A percentile compares a stretch with the other conserved stretches of the same genome.
phyloP scores from a whole-genome alignment of 2,888 invertebrate genomes.

The Erebia epiphron region DNA sequence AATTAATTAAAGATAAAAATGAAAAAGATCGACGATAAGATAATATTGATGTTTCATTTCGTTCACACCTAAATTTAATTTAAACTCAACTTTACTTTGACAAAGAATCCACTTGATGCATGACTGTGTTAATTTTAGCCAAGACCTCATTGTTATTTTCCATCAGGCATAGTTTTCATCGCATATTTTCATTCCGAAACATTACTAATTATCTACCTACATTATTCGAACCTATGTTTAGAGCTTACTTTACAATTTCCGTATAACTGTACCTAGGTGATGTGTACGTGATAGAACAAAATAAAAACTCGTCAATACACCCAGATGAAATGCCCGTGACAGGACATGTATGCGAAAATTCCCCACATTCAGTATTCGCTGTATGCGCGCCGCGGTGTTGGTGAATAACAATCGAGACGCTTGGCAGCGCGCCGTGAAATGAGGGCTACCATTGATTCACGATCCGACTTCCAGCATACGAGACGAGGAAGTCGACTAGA shows the following conservation, averaged over 20 bases:
- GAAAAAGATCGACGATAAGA: too few species aligned
- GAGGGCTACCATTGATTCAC: constrained; percentile 51
- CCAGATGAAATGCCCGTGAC: constrained; percentile 29
- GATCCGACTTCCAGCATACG: constrained; percentile 31
- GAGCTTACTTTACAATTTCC: background rate
- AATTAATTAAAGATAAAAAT: too few species aligned
- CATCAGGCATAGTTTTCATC: too few species aligned
- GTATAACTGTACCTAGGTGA: background rate
- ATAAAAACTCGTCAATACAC: constrained; percentile 30
- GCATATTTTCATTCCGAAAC: too few species aligned
- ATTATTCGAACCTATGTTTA: too few species aligned
- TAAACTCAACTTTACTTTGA: too few species aligned
- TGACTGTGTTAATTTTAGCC: too few species aligned
- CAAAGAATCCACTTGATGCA: too few species aligned
- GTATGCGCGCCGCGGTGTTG: constrained; percentile 64
- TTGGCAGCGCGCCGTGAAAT: constrained; percentile 66
- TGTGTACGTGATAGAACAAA: constrained; percentile 11
- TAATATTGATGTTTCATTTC: too few species aligned
- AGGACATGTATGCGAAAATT: constrained; percentile 63
- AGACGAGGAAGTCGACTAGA: constrained; percentile 10
- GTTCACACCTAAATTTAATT: too few species aligned
- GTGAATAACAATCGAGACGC: constrained; percentile 74
- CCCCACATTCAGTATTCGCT: constrained; percentile 75
- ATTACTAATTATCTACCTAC: too few species aligned
- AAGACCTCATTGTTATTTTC: too few species aligned